Base-by-base conservation (phyloP, 2,113 vertebrate genomes). In the Heliornis fulica region DNA sequence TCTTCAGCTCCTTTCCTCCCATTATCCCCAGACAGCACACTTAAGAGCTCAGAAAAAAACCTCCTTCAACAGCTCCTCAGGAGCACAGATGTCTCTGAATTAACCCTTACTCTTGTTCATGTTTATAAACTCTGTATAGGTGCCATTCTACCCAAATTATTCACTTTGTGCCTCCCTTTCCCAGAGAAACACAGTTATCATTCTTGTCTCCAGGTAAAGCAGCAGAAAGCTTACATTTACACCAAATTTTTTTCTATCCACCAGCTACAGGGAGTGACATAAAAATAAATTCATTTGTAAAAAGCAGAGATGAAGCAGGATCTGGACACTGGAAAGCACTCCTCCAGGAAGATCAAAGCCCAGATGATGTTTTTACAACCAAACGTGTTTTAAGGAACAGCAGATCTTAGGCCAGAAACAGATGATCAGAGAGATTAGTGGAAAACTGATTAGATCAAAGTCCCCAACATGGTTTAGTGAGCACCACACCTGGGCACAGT, bases 391-490 rank as follows among this genome's bases (percentile, higher is more conserved):
- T 81, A 89, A 87, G 50, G 50, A 90, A 63, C 38, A 32, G 60
- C 50, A 87, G 60, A 69, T 43, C 61, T 90, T 60, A 59, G 31
- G 53, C 34, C 74, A 88, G 34, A 57, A 90, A 53, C 1, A 85
- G 54, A 28, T 38, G 81, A 70, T 72, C 43, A 74, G 38, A 85
- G 56, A 76, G 60, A 89, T 93, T 59, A 89, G 36, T 40, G 40
- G 25, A 79, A 87, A 87, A 21, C 45, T 13, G 31, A 36, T 82
- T 60, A 84, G 56, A 87, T 86, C 41, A 78, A 91, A 89, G 91
- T 48, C 41, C 69, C 4, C 3, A 75, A 53, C 5, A 4, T 7
- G 21, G 41, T 46, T 92, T 56, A 56, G 48, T 40, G 57, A 69
- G n/a, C n/a, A n/a, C 51, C 68, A 74, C 56, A 68, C 19, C 64